Evolutionary conservation across 2,113 vertebrate species (phyloP).

Genomic region (Columba janthina): DNA sequence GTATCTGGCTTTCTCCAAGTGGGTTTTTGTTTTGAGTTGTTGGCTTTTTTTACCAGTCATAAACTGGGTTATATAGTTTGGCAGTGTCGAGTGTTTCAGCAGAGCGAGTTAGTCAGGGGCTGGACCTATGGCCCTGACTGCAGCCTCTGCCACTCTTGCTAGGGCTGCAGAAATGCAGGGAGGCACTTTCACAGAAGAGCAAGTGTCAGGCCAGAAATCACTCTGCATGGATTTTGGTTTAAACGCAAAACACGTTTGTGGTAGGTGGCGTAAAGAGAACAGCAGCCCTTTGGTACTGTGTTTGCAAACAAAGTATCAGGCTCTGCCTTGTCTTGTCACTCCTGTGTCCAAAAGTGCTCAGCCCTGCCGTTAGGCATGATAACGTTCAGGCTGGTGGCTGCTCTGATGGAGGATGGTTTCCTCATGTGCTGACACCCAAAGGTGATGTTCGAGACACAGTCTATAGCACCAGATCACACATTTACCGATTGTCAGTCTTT

Average conservation of each 20-base stretch:
- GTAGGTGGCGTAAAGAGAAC: neutral
- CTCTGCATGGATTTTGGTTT: neutral
- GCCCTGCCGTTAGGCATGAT: neutral
- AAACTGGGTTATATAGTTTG: neutral
- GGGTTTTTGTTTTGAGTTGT: neutral
- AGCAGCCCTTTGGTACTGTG: neutral
- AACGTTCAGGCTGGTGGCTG: conserved; percentile 51
- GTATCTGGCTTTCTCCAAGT: neutral
- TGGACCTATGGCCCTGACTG: neutral
- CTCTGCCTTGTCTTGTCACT: neutral
- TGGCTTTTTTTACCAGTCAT: neutral
- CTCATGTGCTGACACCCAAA: conserved; percentile 56
- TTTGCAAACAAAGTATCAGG: neutral
- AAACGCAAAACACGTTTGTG: neutral
- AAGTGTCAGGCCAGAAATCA: neutral
- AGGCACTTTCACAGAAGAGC: neutral
- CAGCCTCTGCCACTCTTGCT: neutral
- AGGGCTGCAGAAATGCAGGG: neutral
- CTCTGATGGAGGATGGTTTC: conserved; percentile 26
- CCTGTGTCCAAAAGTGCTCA: conserved; percentile 1
- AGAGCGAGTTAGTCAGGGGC: neutral
- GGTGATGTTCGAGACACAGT: conserved; percentile 26
- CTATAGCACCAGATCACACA: conserved; percentile 50
- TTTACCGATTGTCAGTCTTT: conserved; percentile 69
- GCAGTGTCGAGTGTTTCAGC: neutral